phyloP scores from a whole-genome alignment of 2,888 invertebrate genomes.

The Mesoligia furuncula region DNA sequence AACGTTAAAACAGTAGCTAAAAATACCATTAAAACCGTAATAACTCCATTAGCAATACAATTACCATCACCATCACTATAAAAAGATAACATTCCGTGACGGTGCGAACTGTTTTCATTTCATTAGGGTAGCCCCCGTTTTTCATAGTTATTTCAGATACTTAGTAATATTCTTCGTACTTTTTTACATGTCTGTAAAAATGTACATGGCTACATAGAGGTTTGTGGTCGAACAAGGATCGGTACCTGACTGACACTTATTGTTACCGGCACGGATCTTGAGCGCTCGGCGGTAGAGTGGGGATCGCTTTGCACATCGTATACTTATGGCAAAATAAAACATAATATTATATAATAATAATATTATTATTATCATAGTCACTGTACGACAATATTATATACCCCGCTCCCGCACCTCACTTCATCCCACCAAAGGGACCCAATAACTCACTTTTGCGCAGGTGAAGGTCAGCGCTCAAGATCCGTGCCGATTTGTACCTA shows the following conservation, averaged over 20 bases:
- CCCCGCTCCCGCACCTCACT: too few relatives aligned
- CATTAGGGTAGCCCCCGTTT: background rate
- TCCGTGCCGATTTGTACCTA: too few relatives aligned
- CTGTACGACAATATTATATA: too few relatives aligned
- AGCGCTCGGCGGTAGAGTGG: too few relatives aligned
- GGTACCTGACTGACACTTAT: background rate
- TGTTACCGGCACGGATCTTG: too few relatives aligned
- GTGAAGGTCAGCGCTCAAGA: too few relatives aligned
- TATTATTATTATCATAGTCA: too few relatives aligned
- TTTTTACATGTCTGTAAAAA: background rate
- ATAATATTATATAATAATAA: too few relatives aligned
- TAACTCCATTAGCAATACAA: background rate
- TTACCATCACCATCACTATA: background rate
- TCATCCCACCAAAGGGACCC: too few relatives aligned
- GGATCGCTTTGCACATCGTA: too few relatives aligned
- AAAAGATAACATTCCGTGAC: conserved; percentile 12
- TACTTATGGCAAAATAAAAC: too few relatives aligned
- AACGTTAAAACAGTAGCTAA: background rate
- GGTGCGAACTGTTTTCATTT: background rate
- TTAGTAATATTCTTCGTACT: background rate
- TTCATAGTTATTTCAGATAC: background rate
- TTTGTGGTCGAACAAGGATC: background rate
- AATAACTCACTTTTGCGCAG: too few relatives aligned
- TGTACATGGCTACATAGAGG: background rate
- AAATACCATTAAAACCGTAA: conserved; percentile 2